Conservation (phyloP, 2,888 invertebrate genomes). For the Ophion obscuratus region DNA sequence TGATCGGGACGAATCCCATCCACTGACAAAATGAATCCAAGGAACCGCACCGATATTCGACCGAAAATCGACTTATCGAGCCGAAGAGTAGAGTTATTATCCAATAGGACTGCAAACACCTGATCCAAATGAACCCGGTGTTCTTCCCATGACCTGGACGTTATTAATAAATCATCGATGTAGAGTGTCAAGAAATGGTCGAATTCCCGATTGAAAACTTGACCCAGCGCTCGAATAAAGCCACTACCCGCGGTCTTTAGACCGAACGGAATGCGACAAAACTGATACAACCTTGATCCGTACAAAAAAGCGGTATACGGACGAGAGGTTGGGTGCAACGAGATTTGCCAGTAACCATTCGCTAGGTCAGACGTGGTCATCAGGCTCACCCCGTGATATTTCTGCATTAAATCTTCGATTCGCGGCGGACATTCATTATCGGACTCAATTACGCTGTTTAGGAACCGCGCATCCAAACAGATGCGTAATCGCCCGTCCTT, state of each 20-base stretch:
- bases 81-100: conserved; percentile 70
- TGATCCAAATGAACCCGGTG: conserved; percentile 69
- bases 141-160: conserved; percentile 69
- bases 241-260: too few species aligned
- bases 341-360: conserved; percentile 65
- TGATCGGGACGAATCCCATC: conserved; percentile 39
- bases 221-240: too few species aligned
- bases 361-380: conserved; percentile 68
- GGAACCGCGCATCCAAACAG: too few species aligned
- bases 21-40: conserved; percentile 53
- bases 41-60: conserved; percentile 34
- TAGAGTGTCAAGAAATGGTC: conserved; percentile 71
- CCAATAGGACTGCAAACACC: conserved; percentile 64
- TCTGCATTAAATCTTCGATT: conserved; percentile 66
- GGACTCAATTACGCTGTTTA: too few species aligned
- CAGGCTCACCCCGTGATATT: conserved; percentile 60
- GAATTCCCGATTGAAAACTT: conserved; percentile 22
- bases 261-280: conserved; percentile 75
- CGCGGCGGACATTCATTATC: conserved; percentile 68
- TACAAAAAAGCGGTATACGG: conserved; percentile 70
- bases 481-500: too few species aligned
- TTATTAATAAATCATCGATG: conserved; percentile 76
- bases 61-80: conserved; percentile 70
- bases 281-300: conserved; percentile 71
- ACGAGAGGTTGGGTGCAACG: conserved; percentile 47